A percentile compares a stretch with the other conserved stretches of the same genome.
phyloP scores from a whole-genome alignment of 1,140 invertebrate species.

The Colletes latitarsis region DNA sequence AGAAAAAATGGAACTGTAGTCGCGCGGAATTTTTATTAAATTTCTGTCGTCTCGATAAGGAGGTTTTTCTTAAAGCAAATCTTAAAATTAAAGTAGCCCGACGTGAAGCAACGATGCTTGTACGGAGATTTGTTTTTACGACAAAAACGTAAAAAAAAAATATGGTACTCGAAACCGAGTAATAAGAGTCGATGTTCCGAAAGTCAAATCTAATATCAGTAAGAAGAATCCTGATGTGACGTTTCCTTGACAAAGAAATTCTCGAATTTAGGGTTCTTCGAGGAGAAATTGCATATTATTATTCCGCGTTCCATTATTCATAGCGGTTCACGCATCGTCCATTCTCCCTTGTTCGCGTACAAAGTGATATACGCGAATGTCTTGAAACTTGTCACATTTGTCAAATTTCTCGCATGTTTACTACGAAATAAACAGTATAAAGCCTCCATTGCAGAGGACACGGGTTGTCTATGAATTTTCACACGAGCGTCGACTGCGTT shows the following conservation, averaged over 20 bases:
- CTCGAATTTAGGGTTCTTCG: background rate
- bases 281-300: constrained; percentile 32
- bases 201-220: background rate
- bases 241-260: background rate
- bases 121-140: background rate
- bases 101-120: background rate
- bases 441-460: too few relatives aligned
- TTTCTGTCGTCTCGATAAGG: background rate
- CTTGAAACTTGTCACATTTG: constrained; percentile 13
- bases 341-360: background rate
- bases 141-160: too few relatives aligned
- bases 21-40: constrained; percentile 38
- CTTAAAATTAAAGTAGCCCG: background rate
- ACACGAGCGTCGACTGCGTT: too few relatives aligned
- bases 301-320: background rate
- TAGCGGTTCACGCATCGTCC: background rate
- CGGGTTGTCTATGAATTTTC: too few relatives aligned
- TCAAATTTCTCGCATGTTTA: constrained; percentile 11
- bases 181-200: background rate
- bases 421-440: too few relatives aligned
- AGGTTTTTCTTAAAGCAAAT: background rate
- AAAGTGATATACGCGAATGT: constrained; percentile 21
- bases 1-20: background rate
- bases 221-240: background rate
- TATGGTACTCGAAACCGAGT: background rate